Evolutionary conservation across 2,113 vertebrate genomes (phyloP).

Genomic region (Saguinus imperator): DNA sequence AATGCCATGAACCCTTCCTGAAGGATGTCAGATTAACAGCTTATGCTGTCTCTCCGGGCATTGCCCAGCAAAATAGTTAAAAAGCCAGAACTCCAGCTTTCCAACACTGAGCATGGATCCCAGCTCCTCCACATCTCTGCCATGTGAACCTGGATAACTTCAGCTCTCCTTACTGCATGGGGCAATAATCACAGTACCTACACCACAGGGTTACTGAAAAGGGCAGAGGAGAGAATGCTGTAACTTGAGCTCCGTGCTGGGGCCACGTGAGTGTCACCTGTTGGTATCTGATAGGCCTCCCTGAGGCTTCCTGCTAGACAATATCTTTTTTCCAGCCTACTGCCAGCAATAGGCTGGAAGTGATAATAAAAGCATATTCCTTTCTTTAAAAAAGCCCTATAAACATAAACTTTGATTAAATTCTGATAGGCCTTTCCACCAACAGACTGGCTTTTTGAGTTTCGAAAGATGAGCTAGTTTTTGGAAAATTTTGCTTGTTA

Average conservation of each 20-base stretch:
- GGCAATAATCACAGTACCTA: not conserved
- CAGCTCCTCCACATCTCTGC: not conserved
- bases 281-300: not conserved
- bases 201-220: not conserved
- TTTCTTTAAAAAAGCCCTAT: not conserved
- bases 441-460: not conserved
- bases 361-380: not conserved
- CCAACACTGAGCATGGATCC: not conserved
- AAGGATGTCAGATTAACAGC: not conserved
- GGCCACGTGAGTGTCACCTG: not conserved
- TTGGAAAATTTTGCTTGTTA: not conserved
- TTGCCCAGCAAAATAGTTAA: not conserved
- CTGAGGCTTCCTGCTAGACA: not conserved
- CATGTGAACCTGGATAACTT: not conserved
- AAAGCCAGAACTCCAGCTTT: not conserved
- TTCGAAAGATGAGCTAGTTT: not conserved
- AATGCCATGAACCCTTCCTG: not conserved
- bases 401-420: not conserved
- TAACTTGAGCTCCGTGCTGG: not conserved
- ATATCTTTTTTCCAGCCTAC: not conserved
- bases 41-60: accelerated
- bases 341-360: not conserved
- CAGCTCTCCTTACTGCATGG: not conserved
- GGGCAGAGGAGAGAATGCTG: not conserved
- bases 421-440: not conserved